Evolutionary conservation across 2,888 invertebrate species (phyloP).

Genomic region (Stenichneumon culpator): DNA sequence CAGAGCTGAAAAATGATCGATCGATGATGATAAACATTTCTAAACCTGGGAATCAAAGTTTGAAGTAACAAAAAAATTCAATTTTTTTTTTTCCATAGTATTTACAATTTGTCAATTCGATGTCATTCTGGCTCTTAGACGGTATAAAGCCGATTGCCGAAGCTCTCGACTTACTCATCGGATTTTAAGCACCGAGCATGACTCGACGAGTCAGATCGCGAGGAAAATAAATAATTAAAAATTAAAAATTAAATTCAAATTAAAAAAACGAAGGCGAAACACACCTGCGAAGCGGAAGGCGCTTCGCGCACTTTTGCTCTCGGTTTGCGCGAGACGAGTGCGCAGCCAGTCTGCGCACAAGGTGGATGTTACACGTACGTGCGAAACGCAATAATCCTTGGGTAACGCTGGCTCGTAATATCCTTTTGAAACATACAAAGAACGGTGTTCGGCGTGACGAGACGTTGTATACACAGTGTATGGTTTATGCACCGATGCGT

Average conservation of each 20-base stretch:
- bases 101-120: too few relatives aligned
- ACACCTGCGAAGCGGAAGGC: neutral
- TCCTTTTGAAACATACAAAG: conserved; percentile 35
- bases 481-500: conserved; percentile 15
- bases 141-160: neutral
- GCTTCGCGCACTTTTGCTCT: conserved; percentile 11
- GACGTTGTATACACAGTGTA: conserved; percentile 23
- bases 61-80: too few relatives aligned
- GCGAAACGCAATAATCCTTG: conserved; percentile 5
- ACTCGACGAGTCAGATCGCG: too few relatives aligned
- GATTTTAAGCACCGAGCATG: neutral
- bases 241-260: too few relatives aligned
- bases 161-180: neutral
- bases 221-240: too few relatives aligned
- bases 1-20: too few relatives aligned
- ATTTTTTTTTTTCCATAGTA: too few relatives aligned
- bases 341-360: neutral
- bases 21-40: too few relatives aligned
- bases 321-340: neutral
- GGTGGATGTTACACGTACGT: conserved; percentile 28
- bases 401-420: conserved; percentile 2
- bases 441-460: conserved; percentile 28
- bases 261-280: too few relatives aligned
- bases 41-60: too few relatives aligned
- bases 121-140: neutral